These are phyloP conservation scores for Mobula birostris DNA, from an alignment of 2,113 vertebrate species.

Conservation along the genomic window DNA sequence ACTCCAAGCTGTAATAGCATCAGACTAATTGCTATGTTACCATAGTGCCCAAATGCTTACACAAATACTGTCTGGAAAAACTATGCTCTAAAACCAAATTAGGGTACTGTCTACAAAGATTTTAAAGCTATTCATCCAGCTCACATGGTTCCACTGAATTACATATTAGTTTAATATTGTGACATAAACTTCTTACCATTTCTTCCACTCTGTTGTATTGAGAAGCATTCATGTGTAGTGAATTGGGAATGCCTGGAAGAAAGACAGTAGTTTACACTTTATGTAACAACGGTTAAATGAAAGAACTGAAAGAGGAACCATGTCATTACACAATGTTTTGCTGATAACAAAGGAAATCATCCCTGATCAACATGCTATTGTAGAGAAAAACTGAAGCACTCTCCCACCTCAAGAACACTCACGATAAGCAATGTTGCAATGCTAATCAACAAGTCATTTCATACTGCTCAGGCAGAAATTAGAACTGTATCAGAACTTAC, in stretches of 20 bases:
- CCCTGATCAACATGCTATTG: background rate
- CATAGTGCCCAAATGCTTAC: background rate
- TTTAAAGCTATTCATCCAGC: background rate
- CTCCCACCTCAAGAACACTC: background rate
- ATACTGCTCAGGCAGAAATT: background rate
- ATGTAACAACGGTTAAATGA: background rate
- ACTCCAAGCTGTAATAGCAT: no score
- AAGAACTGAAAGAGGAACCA: background rate
- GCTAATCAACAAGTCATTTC: background rate
- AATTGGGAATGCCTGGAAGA: slow-evolving; percentile 66
- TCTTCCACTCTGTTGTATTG: slow-evolving; percentile 79
- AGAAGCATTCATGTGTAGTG: slow-evolving; percentile 66
- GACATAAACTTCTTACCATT: slow-evolving; percentile 58
- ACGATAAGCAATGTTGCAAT: background rate
- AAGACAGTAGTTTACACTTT: background rate
- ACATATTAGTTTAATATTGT: background rate
- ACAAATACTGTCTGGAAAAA: background rate
- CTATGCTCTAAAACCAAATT: background rate
- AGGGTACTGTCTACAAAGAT: background rate
- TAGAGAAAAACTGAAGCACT: background rate
- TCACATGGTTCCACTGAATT: background rate
- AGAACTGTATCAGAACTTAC: slow-evolving; percentile 51
- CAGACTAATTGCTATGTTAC: no score
- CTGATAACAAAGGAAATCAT: background rate
- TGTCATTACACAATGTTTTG: background rate